Evolutionary conservation across 2,888 invertebrate species (phyloP).

Genomic region (Heliconius ethilla): DNA sequence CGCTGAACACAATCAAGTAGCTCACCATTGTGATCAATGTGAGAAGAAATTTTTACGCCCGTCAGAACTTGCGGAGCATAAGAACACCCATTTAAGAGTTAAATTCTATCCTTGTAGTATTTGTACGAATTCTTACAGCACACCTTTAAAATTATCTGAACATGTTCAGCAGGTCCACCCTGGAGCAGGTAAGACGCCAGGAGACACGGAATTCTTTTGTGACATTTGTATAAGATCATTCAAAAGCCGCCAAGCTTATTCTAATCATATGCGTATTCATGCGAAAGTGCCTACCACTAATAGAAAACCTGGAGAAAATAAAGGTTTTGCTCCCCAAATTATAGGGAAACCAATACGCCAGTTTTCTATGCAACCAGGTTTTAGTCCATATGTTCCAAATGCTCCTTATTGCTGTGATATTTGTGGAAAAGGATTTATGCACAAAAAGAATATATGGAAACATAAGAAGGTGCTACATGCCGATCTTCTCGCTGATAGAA

Average conservation of each 20-base stretch:
- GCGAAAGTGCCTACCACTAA: conserved; percentile 78
- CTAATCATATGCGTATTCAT: conserved; percentile 81
- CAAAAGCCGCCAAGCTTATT: conserved; percentile 80
- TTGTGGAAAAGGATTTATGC: conserved; percentile 84
- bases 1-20: conserved; percentile 78
- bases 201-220: conserved; percentile 77
- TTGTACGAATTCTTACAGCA: conserved; percentile 83
- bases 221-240: conserved; percentile 83
- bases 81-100: conserved; percentile 84
- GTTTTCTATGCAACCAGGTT: conserved; percentile 63
- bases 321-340: conserved; percentile 71
- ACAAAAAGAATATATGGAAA: conserved; percentile 81
- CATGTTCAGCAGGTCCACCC: conserved; percentile 80
- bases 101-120: conserved; percentile 84
- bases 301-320: conserved; percentile 68
- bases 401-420: conserved; percentile 83
- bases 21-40: conserved; percentile 84
- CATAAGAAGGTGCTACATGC: conserved; percentile 80
- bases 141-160: conserved; percentile 83
- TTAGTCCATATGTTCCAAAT: conserved; percentile 71
- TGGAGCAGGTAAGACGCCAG: conserved; percentile 54
- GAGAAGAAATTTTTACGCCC: conserved; percentile 83
- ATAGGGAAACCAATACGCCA: conserved; percentile 74
- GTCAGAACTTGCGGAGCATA: conserved; percentile 84
- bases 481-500: conserved; percentile 71